phyloP scores from a whole-genome alignment of 2,797 vertebrate genomes.

The Anolis apletophallus region DNA sequence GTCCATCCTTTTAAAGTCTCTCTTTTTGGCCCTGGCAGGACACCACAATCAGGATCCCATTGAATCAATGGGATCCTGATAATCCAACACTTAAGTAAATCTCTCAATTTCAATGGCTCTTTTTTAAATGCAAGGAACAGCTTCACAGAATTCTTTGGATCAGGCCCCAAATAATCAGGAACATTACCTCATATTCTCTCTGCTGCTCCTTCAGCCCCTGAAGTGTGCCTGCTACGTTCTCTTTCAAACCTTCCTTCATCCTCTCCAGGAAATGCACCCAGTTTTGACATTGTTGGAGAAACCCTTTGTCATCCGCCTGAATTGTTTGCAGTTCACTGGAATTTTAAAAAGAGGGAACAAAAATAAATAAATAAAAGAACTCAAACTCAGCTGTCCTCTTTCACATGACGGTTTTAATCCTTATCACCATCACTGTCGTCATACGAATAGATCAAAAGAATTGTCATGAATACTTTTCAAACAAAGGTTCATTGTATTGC shows the following conservation, averaged over 20 bases:
- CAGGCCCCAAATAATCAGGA: neutral
- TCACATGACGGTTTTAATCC: neutral
- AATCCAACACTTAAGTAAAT: no score
- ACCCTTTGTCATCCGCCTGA: slow-evolving; percentile 80
- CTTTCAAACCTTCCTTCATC: slow-evolving; percentile 83
- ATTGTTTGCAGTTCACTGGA: slow-evolving; percentile 83
- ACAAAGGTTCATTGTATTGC: no score
- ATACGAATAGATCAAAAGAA: no score
- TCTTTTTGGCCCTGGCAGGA: no score
- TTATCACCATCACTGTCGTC: no score
- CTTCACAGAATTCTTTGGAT: neutral
- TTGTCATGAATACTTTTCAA: no score
- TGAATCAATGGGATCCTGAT: no score
- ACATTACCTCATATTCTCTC: slow-evolving; percentile 85
- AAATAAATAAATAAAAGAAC: slow-evolving; percentile 8
- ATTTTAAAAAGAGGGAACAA: slow-evolving; percentile 39
- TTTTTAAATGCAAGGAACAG: no score
- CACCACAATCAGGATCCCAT: no score
- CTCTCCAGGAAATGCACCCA: slow-evolving; percentile 89
- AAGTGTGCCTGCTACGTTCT: slow-evolving; percentile 78
- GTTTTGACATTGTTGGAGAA: slow-evolving; percentile 87
- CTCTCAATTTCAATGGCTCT: no score
- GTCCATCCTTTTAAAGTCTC: no score
- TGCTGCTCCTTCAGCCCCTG: slow-evolving; percentile 85
- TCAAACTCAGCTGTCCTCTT: slow-evolving; percentile 1